Evolutionary conservation across 2,113 vertebrate species (phyloP), one percentile per base, ranked within the genome.

Genomic region (Aspiorhynchus laticeps): DNA sequence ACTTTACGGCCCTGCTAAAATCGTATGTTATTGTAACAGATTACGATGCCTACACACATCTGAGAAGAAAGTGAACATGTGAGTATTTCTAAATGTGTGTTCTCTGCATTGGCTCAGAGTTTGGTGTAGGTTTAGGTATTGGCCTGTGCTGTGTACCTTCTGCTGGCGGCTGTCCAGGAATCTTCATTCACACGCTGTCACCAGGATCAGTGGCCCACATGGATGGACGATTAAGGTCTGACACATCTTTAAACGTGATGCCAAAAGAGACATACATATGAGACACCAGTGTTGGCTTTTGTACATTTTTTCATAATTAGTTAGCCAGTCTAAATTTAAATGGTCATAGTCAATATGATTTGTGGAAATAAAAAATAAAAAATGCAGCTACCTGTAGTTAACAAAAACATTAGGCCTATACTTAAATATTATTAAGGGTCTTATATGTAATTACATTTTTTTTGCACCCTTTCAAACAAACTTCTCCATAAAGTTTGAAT

Each of bases 151-250:
- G 96, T 10, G 93, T 98, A 28, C 97, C 97, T 43, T 93, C 95
- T 41, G 93, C 92, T 84, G 95, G 96, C 8, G 95, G 96, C 48
- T 94, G 95, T 87, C 96, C 97, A 0, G 96, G 96, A 48, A 96
- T 99, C 90, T 98, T 97, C 87, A 96, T 99, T 36, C 97, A 98
- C 86, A 96, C 97, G 0, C 96, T 98, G 7, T 98, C 98, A 0
- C 98, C 97, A 0, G 98, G 98, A 26, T 99, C 98, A 0, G 96
- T 98, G 87, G 97, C 97, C 0, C 97, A 98, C 79, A 95, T 99
- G 95, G 98, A 99, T 1, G 95, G 96, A 7, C 94, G 96, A 28
- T 95, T 97, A 86, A 95, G 96, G 97, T 97, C 28, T 17, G 0
- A 65, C 5, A 14, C 48, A 38, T 59, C 4, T n/a, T n/a, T 41